A percentile compares a stretch with the other conserved stretches of the same genome.
Evolutionary conservation across 2,888 invertebrate genomes (phyloP).

Genomic region (Cyclophora albipunctata): DNA sequence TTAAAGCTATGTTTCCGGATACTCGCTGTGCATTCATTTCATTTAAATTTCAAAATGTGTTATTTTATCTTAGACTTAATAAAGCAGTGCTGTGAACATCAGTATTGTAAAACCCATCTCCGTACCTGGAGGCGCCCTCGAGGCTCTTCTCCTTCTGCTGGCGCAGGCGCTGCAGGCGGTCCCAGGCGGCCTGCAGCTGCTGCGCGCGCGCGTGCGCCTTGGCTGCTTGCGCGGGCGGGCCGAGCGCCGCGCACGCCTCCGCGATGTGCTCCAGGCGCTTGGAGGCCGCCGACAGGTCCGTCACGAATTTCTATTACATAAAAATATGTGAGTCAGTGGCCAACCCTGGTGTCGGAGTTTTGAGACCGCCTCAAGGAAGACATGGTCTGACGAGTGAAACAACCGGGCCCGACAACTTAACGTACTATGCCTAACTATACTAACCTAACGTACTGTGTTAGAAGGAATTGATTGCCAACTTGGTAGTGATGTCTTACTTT

Average conservation of each 20-base stretch:
- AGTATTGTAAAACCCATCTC: neutral
- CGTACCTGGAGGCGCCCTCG: constrained; percentile 88
- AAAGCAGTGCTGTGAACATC: too few species aligned
- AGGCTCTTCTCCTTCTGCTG: constrained; percentile 92
- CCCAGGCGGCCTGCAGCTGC: constrained; percentile 93
- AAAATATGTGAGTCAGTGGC: neutral
- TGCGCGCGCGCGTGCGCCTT: constrained; percentile 80
- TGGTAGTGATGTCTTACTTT: too few species aligned
- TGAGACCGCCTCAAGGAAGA: too few species aligned
- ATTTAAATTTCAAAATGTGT: too few species aligned
- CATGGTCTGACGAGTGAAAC: too few species aligned
- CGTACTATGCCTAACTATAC: neutral
- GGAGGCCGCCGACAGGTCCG: constrained; percentile 95
- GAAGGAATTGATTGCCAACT: too few species aligned
- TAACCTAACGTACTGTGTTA: too few species aligned
- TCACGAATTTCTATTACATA: constrained; percentile 85
- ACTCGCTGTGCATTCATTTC: too few species aligned
- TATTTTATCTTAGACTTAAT: too few species aligned
- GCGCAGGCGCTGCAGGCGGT: constrained; percentile 88
- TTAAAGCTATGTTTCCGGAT: too few species aligned
- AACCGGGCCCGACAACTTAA: neutral
- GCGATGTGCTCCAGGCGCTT: constrained; percentile 94
- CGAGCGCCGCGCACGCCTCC: constrained; percentile 90
- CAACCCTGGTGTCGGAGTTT: neutral
- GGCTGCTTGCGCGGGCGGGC: constrained; percentile 84